These are phyloP conservation scores for Entomobrya proxima DNA, from an alignment of 2,888 invertebrate species.

Conservation along the genomic window DNA sequence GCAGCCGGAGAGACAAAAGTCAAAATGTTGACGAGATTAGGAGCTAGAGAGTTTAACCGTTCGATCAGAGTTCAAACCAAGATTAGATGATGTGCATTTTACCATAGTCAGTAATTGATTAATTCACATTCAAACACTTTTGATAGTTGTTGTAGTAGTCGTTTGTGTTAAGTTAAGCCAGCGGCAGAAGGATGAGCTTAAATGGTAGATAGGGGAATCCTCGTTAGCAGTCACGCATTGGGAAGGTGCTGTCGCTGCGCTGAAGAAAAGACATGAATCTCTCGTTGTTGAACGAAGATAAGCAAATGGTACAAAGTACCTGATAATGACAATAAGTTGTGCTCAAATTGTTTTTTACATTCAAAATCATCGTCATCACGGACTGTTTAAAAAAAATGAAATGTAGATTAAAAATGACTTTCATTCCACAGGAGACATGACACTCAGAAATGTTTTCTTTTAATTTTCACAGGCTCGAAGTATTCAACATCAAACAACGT, in stretches of 20 bases:
- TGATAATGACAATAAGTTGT: no score
- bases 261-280: no score
- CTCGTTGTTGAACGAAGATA: no score
- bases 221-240: conserved; percentile 32
- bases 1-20: conserved; percentile 10
- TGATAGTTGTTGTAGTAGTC: not conserved
- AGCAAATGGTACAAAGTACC: no score
- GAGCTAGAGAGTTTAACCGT: conserved; percentile 3
- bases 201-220: not conserved
- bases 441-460: no score
- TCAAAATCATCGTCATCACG: no score
- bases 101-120: not conserved
- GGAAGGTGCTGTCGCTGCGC: not conserved
- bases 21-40: not conserved
- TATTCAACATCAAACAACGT: no score
- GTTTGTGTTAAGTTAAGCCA: not conserved
- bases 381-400: no score
- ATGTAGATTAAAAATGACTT: no score
- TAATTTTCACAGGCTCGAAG: no score
- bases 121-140: not conserved
- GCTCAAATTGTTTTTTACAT: no score
- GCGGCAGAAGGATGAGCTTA: not conserved
- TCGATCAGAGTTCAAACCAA: conserved; percentile 28
- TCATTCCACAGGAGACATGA: no score
- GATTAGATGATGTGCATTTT: not conserved